phyloP scores from a whole-genome alignment of 1,140 invertebrate species.

The Nebria ingens region DNA sequence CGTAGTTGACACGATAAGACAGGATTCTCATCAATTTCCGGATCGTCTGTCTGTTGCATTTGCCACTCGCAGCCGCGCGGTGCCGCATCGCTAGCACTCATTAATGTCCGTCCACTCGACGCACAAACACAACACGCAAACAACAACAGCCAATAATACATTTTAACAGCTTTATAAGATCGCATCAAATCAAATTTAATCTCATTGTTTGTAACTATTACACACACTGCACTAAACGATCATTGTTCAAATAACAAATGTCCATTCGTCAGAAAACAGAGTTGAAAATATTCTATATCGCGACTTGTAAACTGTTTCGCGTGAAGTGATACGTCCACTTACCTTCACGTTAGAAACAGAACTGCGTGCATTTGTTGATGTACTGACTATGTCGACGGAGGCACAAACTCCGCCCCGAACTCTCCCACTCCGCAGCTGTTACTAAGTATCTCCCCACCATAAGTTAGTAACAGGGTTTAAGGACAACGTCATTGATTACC shows the following conservation, averaged over 20 bases:
- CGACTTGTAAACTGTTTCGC: too few species aligned
- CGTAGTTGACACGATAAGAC: slow-evolving; percentile 56
- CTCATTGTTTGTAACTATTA: not conserved
- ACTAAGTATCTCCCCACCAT: not conserved
- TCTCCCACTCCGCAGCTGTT: not conserved
- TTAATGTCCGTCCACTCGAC: slow-evolving; percentile 25
- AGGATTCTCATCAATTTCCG: slow-evolving; percentile 38
- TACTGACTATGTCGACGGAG: not conserved
- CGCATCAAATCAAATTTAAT: not conserved
- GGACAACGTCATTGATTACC: not conserved
- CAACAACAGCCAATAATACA: slow-evolving; percentile 13
- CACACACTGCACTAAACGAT: not conserved
- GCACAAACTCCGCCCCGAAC: not conserved
- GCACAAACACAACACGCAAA: slow-evolving; percentile 18
- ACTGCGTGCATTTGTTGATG: slow-evolving; percentile 1
- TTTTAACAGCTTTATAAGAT: not conserved
- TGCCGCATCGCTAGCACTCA: slow-evolving; percentile 39
- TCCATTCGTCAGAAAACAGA: too few species aligned
- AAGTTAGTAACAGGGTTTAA: not conserved
- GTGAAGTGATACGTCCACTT: not conserved
- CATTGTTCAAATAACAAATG: too few species aligned
- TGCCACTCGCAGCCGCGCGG: slow-evolving; percentile 59
- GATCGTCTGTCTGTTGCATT: slow-evolving; percentile 41
- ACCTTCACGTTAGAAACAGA: not conserved
- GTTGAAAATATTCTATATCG: too few species aligned